Conservation (phyloP, 2,888 invertebrate genomes). For the Clivina fossor region DNA sequence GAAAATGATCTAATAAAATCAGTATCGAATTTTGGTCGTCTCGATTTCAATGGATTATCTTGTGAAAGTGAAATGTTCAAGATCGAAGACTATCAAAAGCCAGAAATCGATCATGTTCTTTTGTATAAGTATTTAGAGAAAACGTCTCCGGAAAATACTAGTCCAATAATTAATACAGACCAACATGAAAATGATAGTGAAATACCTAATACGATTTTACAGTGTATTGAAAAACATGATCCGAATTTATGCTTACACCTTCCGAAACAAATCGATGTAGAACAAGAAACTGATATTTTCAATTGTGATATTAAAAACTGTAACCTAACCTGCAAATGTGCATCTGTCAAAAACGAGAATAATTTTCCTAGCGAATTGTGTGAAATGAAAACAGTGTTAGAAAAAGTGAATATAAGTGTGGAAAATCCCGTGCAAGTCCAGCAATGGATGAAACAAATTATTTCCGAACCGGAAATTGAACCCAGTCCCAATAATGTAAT, state of each 20-base stretch:
- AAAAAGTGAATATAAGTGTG: slow-evolving; percentile 8
- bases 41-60: slow-evolving; percentile 20
- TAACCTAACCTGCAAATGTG: slow-evolving; percentile 11
- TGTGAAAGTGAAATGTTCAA: slow-evolving; percentile 21
- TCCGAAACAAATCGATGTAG: neutral
- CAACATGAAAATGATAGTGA: neutral
- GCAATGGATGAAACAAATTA: slow-evolving; percentile 29
- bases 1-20: slow-evolving; percentile 19
- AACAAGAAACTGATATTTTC: slow-evolving; percentile 8
- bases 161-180: neutral
- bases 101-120: slow-evolving; percentile 22
- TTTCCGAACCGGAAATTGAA: slow-evolving; percentile 26
- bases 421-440: slow-evolving; percentile 19
- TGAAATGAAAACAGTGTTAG: slow-evolving; percentile 8
- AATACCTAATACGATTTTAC: slow-evolving; percentile 17
- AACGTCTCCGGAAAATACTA: slow-evolving; percentile 2
- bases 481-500: slow-evolving; percentile 20
- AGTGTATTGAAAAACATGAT: slow-evolving; percentile 26
- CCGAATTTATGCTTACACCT: slow-evolving; percentile 19
- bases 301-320: slow-evolving; percentile 14
- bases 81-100: slow-evolving; percentile 28
- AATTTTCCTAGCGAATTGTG: neutral
- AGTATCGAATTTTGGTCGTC: slow-evolving; percentile 16
- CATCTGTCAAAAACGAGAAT: slow-evolving; percentile 18
- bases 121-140: slow-evolving; percentile 23